These are phyloP conservation scores for Mionectes macconnelli DNA, from an alignment of 2,113 vertebrate genomes.

Conservation along the genomic window DNA sequence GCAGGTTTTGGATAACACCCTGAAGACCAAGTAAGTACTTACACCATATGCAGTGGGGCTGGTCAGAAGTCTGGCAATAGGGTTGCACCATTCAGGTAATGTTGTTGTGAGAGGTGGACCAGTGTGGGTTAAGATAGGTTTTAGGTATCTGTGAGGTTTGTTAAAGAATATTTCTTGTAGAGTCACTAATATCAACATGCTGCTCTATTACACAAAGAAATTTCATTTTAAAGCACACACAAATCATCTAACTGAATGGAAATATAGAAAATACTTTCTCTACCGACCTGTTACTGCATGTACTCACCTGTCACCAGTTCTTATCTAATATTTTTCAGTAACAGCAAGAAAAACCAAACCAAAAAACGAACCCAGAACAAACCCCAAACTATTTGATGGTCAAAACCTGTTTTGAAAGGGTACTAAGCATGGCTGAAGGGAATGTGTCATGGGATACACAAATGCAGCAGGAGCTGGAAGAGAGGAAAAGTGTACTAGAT, in stretches of 20 bases:
- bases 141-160: constrained; percentile 78
- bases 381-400: not conserved
- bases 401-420: not conserved
- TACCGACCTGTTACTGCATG: accelerated
- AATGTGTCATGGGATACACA: not conserved
- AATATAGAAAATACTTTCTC: not conserved
- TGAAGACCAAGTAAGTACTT: constrained; percentile 26
- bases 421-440: not conserved
- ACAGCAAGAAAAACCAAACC: not conserved
- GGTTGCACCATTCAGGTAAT: constrained; percentile 75
- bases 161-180: constrained; percentile 71
- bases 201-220: not conserved
- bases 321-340: not conserved
- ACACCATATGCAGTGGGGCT: constrained; percentile 75
- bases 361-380: not conserved
- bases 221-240: not conserved
- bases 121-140: constrained; percentile 80
- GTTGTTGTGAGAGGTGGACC: constrained; percentile 82
- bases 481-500: not conserved
- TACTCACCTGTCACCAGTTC: not conserved
- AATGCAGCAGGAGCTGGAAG: not conserved
- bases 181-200: not conserved
- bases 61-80: constrained; percentile 77
- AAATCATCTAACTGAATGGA: not conserved
- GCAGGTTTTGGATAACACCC: not conserved